Conservation (phyloP, 1,140 invertebrate genomes). For the Arion vulgaris region DNA sequence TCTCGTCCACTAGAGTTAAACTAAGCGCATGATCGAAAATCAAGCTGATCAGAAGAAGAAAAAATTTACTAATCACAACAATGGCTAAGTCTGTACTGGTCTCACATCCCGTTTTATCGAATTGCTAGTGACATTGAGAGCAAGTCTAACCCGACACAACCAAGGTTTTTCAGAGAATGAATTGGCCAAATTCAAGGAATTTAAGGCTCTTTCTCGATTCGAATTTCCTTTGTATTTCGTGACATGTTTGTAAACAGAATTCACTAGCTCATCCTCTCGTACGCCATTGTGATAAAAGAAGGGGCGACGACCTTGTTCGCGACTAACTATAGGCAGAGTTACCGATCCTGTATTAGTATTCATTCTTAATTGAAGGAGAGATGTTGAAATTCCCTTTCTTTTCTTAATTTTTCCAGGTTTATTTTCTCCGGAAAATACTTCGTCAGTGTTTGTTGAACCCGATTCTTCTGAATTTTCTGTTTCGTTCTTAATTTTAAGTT, state of each 20-base stretch:
- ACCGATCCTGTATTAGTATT: slow-evolving; percentile 55
- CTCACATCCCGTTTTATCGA: slow-evolving; percentile 47
- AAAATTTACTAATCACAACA: no score
- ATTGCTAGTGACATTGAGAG: slow-evolving; percentile 54
- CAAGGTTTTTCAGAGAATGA: slow-evolving; percentile 68
- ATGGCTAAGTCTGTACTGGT: no score
- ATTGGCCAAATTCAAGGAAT: slow-evolving; percentile 64
- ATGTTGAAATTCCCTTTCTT: slow-evolving; percentile 37
- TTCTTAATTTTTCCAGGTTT: slow-evolving; percentile 41
- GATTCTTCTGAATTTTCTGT: slow-evolving; percentile 7
- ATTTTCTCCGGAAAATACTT: slow-evolving; percentile 7
- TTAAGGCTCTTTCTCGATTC: slow-evolving; percentile 63
- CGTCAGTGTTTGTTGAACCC: slow-evolving; percentile 8
- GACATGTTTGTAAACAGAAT: slow-evolving; percentile 54
- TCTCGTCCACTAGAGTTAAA: no score
- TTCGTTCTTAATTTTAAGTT: not conserved
- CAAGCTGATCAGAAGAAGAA: no score
- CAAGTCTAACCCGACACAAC: slow-evolving; percentile 64
- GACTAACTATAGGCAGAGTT: slow-evolving; percentile 56
- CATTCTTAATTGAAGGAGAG: slow-evolving; percentile 51
- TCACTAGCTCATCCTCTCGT: slow-evolving; percentile 54
- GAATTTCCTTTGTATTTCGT: slow-evolving; percentile 57
- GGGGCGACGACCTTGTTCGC: slow-evolving; percentile 54
- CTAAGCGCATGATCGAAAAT: no score
- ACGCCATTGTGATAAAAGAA: slow-evolving; percentile 61